These are phyloP conservation scores for Pitangus sulphuratus DNA, from an alignment of 2,797 vertebrate species.

Conservation along the genomic window DNA sequence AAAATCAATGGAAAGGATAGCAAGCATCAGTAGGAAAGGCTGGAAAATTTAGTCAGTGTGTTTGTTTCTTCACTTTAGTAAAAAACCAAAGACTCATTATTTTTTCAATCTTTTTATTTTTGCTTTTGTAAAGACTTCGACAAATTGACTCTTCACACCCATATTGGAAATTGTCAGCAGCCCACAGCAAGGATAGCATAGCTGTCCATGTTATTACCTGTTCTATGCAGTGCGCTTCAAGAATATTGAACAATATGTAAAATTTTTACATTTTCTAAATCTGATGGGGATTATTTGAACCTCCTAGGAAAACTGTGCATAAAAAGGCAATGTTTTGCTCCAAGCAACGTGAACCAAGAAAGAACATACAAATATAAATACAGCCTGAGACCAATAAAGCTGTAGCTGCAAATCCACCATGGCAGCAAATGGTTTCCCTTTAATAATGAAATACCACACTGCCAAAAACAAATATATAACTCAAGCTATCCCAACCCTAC, in stretches of 20 bases:
- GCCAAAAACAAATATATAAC: conserved; percentile 39
- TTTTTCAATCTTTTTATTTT: not conserved
- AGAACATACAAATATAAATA: conserved; percentile 50
- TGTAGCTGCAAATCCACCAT: conserved; percentile 41
- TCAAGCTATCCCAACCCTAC: not conserved
- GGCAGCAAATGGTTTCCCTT: conserved; percentile 46
- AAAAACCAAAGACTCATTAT: not conserved
- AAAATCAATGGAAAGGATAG: not conserved
- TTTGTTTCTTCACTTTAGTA: not conserved
- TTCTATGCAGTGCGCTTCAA: not conserved
- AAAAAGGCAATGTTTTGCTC: conserved; percentile 29
- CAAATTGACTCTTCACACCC: not conserved
- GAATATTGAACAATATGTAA: conserved; percentile 17
- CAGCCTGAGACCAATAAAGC: conserved; percentile 49
- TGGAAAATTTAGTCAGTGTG: not conserved
- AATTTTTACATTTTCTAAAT: conserved; percentile 19
- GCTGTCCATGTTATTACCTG: not conserved
- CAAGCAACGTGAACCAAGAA: conserved; percentile 31
- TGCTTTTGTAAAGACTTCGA: not conserved
- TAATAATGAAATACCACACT: conserved; percentile 53
- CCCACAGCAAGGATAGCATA: not conserved
- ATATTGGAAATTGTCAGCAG: not conserved
- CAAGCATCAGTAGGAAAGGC: not conserved
- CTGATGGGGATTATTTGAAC: conserved; percentile 21
- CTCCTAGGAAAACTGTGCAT: conserved; percentile 7